phyloP scores from a whole-genome alignment of 2,113 vertebrate species.

The Thamnaconus septentrionalis region DNA sequence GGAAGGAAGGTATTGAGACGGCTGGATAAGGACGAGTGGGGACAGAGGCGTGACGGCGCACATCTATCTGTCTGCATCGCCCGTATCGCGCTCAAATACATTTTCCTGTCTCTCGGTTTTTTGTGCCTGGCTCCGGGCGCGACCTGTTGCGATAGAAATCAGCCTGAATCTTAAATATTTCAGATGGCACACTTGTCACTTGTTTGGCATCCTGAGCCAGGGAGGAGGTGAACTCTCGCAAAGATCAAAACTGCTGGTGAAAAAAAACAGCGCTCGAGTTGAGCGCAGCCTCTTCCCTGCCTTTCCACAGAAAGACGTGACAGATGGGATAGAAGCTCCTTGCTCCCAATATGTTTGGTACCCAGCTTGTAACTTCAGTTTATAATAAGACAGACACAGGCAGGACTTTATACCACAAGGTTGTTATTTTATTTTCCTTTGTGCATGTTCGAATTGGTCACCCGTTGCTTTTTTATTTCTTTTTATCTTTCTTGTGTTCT shows the following conservation, averaged over 20 bases:
- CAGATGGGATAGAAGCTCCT: too few species aligned
- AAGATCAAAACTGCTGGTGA: slow-evolving; percentile 13
- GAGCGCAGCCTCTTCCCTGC: too few species aligned
- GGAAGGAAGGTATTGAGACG: slow-evolving; percentile 62
- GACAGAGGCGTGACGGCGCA: slow-evolving; percentile 59
- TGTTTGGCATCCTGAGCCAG: slow-evolving; percentile 55
- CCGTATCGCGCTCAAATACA: slow-evolving; percentile 49
- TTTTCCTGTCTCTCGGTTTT: slow-evolving; percentile 46
- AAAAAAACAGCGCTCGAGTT: too few species aligned
- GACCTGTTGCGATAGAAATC: slow-evolving; percentile 34
- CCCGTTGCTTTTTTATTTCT: not conserved
- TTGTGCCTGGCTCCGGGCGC: slow-evolving; percentile 39
- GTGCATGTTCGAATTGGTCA: too few species aligned
- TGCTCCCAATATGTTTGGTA: too few species aligned
- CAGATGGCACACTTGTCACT: slow-evolving; percentile 26
- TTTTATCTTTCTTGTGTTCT: not conserved
- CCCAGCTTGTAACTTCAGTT: too few species aligned
- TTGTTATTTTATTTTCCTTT: too few species aligned
- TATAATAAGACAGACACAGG: too few species aligned
- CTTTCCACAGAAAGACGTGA: too few species aligned
- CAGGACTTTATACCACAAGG: too few species aligned
- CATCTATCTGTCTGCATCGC: slow-evolving; percentile 60
- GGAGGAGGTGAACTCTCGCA: slow-evolving; percentile 37
- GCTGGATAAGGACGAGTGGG: slow-evolving; percentile 62
- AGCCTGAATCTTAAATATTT: slow-evolving; percentile 49